Evolutionary conservation across 2,797 vertebrate species (phyloP).

Genomic region (Acridotheres tristis): DNA sequence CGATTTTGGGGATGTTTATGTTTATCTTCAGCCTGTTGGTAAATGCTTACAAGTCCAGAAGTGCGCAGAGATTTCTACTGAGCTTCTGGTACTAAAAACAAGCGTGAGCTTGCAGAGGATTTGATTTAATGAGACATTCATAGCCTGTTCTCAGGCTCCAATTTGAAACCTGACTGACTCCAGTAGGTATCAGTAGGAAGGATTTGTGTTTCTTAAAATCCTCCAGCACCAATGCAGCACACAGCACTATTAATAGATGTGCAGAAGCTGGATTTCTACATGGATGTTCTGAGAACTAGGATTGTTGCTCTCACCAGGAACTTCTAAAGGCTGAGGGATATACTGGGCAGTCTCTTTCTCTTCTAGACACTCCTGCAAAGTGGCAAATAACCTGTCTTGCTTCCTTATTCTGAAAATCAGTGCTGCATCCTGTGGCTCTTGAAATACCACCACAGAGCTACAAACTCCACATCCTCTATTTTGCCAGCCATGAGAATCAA

Average conservation of each 20-base stretch:
- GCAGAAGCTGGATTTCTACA: not conserved
- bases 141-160: not conserved
- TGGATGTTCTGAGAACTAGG: not conserved
- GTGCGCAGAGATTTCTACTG: rapidly evolving
- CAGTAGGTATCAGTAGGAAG: not conserved
- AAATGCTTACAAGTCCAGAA: not conserved
- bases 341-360: not conserved
- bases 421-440: not conserved
- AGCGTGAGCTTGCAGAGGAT: not conserved
- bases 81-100: not conserved
- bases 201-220: not conserved
- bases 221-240: not conserved
- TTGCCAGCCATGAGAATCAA: not conserved
- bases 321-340: not conserved
- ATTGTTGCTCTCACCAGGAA: not conserved
- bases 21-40: not conserved
- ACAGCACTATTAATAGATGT: not conserved
- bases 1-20: not conserved
- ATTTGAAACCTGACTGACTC: not conserved
- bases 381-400: not conserved
- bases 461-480: not conserved
- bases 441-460: not conserved
- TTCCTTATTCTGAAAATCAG: not conserved
- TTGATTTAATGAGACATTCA: not conserved
- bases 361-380: not conserved